Conservation (phyloP, 2,797 vertebrate genomes). For the Poeciliopsis presidionis region DNA sequence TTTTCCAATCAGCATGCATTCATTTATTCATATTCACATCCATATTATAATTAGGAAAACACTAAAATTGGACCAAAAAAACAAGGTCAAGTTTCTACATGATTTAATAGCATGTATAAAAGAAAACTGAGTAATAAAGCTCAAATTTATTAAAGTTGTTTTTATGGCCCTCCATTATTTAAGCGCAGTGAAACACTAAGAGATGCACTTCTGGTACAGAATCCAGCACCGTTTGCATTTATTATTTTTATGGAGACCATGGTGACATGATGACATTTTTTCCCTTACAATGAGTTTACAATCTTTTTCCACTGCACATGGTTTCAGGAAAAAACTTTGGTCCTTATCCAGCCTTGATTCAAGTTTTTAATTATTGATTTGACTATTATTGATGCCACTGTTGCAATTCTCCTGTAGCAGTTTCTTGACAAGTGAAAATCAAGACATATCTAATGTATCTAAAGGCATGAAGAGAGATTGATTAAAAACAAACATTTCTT, state of each 20-base stretch:
- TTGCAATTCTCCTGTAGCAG: neutral
- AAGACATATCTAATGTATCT: neutral
- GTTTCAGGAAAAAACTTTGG: neutral
- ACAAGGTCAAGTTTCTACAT: neutral
- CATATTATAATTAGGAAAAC: slow-evolving; percentile 1
- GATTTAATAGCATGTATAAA: neutral
- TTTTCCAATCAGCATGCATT: neutral
- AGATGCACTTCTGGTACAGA: neutral
- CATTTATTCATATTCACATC: neutral
- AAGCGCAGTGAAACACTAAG: neutral
- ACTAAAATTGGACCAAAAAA: neutral
- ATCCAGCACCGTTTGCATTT: neutral
- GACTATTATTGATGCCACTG: neutral
- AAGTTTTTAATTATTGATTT: neutral
- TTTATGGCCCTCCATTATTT: neutral
- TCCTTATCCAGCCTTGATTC: neutral
- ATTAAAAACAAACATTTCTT: neutral
- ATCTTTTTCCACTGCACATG: neutral
- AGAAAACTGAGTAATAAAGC: neutral
- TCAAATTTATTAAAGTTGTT: neutral
- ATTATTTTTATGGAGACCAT: neutral
- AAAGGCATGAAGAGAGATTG: neutral
- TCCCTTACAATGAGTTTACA: neutral
- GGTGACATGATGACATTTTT: neutral
- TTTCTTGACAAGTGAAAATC: neutral